These are phyloP conservation scores for Meloidogyne hapla DNA, from an alignment of 1,140 invertebrate species.

Conservation along the genomic window DNA sequence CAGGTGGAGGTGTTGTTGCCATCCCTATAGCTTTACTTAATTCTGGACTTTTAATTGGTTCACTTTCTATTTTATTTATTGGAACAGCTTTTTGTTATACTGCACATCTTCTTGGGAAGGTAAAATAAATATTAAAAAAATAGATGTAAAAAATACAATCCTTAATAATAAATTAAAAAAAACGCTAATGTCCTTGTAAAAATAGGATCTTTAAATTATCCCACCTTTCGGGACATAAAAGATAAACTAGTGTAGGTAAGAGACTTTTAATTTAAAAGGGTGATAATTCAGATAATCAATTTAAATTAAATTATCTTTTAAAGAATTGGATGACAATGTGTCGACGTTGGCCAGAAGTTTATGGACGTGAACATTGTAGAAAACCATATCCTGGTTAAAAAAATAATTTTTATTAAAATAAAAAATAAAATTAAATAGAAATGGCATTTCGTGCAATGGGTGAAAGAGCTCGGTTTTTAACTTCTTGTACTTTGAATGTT, in stretches of 20 bases:
- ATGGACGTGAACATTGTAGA: slow-evolving; percentile 41
- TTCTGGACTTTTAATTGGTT: slow-evolving; percentile 36
- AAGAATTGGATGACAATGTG: slow-evolving; percentile 51
- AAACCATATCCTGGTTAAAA: slow-evolving; percentile 47
- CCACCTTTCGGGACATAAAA: too few species aligned
- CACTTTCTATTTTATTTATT: slow-evolving; percentile 37
- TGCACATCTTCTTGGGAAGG: slow-evolving; percentile 50
- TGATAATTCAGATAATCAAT: too few species aligned
- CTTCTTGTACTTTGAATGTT: slow-evolving; percentile 38
- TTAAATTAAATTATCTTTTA: not conserved
- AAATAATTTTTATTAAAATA: not conserved
- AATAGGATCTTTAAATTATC: too few species aligned
- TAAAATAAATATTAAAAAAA: not conserved
- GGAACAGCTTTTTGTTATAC: slow-evolving; percentile 44
- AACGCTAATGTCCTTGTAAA: too few species aligned
- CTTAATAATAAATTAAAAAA: too few species aligned
- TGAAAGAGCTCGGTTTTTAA: slow-evolving; percentile 32
- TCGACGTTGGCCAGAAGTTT: slow-evolving; percentile 38
- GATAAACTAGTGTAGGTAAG: too few species aligned
- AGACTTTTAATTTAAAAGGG: too few species aligned
- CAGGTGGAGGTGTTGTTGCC: slow-evolving; percentile 49
- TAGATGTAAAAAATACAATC: too few species aligned
- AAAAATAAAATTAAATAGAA: slow-evolving; percentile 47
- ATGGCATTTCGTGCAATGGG: slow-evolving; percentile 50
- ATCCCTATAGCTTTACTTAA: slow-evolving; percentile 51